Conservation (phyloP, 2,888 invertebrate genomes). For the Agrochola lychnidis region DNA sequence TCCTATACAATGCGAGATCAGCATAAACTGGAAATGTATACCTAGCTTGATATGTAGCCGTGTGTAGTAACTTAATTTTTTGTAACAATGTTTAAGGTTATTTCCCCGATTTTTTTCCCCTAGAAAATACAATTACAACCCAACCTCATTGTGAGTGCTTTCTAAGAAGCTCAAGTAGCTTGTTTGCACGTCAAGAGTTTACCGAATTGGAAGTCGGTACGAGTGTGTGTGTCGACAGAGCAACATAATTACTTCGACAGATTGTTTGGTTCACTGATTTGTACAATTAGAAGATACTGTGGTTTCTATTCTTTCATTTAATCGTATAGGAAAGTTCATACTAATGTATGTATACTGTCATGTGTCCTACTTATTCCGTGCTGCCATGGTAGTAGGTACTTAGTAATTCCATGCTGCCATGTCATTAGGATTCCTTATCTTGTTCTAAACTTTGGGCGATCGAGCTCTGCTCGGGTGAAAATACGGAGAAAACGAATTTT, state of each 20-base stretch:
- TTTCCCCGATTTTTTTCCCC: neutral
- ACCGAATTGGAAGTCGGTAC: constrained; percentile 25
- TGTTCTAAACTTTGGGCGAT: too few species aligned
- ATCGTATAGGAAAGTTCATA: too few species aligned
- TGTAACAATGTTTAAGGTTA: constrained; percentile 1
- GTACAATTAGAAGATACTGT: neutral
- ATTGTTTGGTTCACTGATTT: constrained; percentile 13
- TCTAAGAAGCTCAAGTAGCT: constrained; percentile 16
- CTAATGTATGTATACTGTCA: too few species aligned
- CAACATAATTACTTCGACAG: constrained; percentile 28
- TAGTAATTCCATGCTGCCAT: too few species aligned
- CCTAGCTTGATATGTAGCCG: too few species aligned
- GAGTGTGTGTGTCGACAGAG: constrained; percentile 23
- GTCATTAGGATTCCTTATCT: too few species aligned
- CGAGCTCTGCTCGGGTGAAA: too few species aligned
- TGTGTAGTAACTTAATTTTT: neutral
- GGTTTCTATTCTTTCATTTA: neutral
- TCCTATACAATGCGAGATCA: too few species aligned
- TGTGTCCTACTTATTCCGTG: too few species aligned
- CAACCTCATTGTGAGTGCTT: constrained; percentile 25
- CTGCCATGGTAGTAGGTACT: too few species aligned
- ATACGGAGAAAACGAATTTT: too few species aligned
- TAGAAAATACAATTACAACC: constrained; percentile 17
- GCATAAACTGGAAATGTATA: too few species aligned
- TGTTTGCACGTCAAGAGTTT: constrained; percentile 41